Evolutionary conservation across 2,797 vertebrate genomes (phyloP).

Genomic region (Vespertilio murinus): DNA sequence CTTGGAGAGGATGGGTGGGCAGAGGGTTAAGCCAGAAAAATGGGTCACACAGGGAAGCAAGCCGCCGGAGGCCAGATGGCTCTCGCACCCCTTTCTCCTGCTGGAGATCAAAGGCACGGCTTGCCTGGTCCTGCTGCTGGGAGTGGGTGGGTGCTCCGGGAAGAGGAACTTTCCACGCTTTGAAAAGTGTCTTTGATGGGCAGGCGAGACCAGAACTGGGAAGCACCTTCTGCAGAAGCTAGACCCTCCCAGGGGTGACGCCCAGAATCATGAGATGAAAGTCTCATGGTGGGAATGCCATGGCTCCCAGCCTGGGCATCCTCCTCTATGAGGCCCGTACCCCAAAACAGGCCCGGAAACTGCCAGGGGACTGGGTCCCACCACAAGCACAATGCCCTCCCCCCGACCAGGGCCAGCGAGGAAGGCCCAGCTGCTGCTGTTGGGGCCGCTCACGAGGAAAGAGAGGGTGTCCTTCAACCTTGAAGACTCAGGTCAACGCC

Average conservation of each 20-base stretch:
- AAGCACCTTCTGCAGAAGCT: neutral
- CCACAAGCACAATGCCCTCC: neutral
- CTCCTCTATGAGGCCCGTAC: accelerated
- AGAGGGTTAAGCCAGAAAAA: neutral
- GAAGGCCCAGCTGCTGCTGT: neutral
- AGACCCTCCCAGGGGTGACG: neutral
- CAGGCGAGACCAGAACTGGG: accelerated
- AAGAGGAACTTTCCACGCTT: neutral
- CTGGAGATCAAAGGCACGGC: neutral
- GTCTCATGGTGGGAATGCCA: accelerated
- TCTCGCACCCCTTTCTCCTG: neutral
- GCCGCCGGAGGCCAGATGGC: neutral
- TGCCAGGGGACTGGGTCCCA: accelerated
- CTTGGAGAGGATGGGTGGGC: accelerated
- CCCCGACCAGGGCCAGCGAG: neutral
- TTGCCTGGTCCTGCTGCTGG: neutral
- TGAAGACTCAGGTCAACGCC: neutral
- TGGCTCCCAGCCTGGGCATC: accelerated
- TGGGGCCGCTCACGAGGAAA: neutral
- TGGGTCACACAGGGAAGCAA: neutral
- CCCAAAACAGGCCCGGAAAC: neutral
- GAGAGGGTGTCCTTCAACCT: accelerated
- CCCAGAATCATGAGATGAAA: neutral
- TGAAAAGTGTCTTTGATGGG: too few species aligned
- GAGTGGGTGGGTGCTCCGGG: neutral